Evolutionary conservation across 2,888 invertebrate species (phyloP), one percentile per base, ranked within the genome.

Genomic region (Lamellibrachia satsuma): DNA sequence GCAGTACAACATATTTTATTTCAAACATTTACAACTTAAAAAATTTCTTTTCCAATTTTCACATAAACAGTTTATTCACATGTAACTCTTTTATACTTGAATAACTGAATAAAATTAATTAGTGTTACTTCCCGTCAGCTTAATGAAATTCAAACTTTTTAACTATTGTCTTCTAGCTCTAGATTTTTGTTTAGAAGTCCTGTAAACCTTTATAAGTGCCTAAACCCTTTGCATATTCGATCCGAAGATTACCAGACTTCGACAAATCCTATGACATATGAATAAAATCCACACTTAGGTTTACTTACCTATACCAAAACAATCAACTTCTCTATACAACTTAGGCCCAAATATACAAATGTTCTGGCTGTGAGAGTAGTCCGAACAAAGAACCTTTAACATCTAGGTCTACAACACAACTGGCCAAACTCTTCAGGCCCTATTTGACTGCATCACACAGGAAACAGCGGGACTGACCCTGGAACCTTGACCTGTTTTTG

Each of bases 371-470:
- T 15, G 75, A 75, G 22, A 75, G 75, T 22, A 75, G n/a, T 75
- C 75, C 22, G 4, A 75, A 75, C 3, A 75, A 22, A 75, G 75
- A 75, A 75, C 75, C 75, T 75, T 15, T 75, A 75, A 75, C n/a
- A 22, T 75, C 75, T 75, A 22, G 75, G 75, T 75, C 75, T 22
- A 22, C 75, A 15, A 75, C 75, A 75, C 75, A n/a, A 75, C 75
- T 75, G 75, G 75, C 75, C 75, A 75, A 4, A 75, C 15, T 22
- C 22, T 75, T 75, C 75, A 75, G 75, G 75, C 75, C 75, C 75
- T 75, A 75, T 75, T 75, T 75, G 75, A 75, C 75, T 6, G n/a
- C n/a, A 75, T 75, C 75, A 75, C 75, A 75, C 75, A 75, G 75
- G 75, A 75, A 75, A 15, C 75, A 75, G 75, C n/a, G 75, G 75